These are phyloP conservation scores for Siniperca chuatsi DNA, from an alignment of 2,113 vertebrate species.

Conservation along the genomic window DNA sequence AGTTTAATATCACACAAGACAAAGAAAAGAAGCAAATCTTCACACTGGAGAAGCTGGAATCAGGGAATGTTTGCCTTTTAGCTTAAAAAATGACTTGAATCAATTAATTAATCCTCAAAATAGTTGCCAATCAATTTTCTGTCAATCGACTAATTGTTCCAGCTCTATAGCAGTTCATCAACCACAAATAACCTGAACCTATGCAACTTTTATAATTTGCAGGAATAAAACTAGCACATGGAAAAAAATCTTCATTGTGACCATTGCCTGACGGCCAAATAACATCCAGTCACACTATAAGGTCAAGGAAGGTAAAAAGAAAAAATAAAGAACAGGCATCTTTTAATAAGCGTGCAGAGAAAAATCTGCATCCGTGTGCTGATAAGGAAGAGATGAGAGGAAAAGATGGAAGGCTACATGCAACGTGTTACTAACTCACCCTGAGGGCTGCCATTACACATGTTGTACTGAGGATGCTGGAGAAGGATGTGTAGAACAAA, in stretches of 20 bases:
- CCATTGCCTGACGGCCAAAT: conserved; percentile 35
- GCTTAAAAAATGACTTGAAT: not conserved
- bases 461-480: conserved; percentile 35
- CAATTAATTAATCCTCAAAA: not conserved
- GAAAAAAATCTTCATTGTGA: not conserved
- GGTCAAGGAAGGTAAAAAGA: conserved; percentile 41
- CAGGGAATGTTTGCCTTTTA: not conserved
- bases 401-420: conserved; percentile 55
- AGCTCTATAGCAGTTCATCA: not conserved
- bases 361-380: conserved; percentile 50
- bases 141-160: not conserved
- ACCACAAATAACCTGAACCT: conserved; percentile 19
- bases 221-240: not conserved
- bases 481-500: conserved; percentile 46
- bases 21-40: not conserved
- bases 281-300: conserved; percentile 26
- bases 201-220: not conserved
- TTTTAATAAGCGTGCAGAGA: conserved; percentile 60
- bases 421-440: conserved; percentile 26
- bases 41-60: not conserved
- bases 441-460: conserved; percentile 55
- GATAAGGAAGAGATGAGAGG: conserved; percentile 64
- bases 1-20: not conserved
- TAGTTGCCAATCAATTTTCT: not conserved
- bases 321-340: not conserved